Conservation (phyloP, 2,888 invertebrate genomes). For the Nomada ferruginata region DNA sequence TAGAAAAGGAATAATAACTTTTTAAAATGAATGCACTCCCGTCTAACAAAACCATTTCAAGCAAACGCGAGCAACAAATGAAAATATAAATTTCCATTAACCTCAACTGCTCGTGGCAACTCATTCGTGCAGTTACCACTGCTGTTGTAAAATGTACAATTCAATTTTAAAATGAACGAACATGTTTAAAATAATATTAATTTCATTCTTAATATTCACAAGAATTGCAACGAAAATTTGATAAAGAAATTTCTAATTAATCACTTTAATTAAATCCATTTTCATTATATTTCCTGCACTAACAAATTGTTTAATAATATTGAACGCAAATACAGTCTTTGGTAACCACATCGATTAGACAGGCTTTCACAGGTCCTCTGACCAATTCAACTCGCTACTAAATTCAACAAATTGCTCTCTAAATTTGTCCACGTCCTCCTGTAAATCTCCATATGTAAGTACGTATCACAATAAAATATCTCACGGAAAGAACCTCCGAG, state of each 20-base stretch:
- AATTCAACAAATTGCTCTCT: too few relatives aligned
- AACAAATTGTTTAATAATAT: too few relatives aligned
- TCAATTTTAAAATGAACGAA: not conserved
- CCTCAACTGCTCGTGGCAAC: not conserved
- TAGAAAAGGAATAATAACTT: too few relatives aligned
- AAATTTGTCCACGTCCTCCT: too few relatives aligned
- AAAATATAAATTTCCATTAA: constrained; percentile 24
- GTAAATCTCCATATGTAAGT: not conserved
- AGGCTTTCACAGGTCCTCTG: too few relatives aligned
- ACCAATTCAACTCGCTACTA: too few relatives aligned
- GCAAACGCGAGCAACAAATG: not conserved
- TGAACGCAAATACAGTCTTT: too few relatives aligned
- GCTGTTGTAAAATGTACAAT: not conserved
- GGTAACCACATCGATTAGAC: too few relatives aligned
- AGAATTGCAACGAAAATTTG: not conserved
- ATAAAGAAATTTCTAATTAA: too few relatives aligned
- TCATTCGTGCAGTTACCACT: not conserved
- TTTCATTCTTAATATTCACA: not conserved
- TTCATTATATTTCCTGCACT: not conserved
- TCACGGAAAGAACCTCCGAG: not conserved
- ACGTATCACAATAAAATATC: not conserved
- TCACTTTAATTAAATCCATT: not conserved
- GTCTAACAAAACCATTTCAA: too few relatives aligned
- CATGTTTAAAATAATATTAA: constrained; percentile 4
- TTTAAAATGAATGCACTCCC: too few relatives aligned